Evolutionary conservation across 2,888 invertebrate species (phyloP).

Genomic region (Habrosyne pyritoides): DNA sequence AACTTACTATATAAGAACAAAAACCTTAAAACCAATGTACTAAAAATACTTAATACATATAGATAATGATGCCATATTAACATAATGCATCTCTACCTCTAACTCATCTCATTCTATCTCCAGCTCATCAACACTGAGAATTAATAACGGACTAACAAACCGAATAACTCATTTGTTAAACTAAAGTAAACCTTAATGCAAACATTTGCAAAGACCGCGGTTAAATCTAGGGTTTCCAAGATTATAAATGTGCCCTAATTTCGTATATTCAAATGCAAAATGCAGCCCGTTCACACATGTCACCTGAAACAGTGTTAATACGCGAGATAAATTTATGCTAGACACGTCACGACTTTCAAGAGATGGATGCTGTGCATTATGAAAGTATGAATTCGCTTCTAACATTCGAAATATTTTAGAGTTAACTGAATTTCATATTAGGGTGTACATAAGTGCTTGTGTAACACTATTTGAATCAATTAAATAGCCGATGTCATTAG

Average conservation of each 20-base stretch:
- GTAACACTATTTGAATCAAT: too few species aligned
- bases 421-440: neutral
- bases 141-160: neutral
- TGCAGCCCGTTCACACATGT: constrained; percentile 44
- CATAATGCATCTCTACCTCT: too few species aligned
- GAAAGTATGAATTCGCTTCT: constrained; percentile 20
- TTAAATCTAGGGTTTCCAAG: constrained; percentile 15
- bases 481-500: too few species aligned
- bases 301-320: constrained; percentile 38
- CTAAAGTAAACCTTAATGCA: neutral
- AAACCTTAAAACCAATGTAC: too few species aligned
- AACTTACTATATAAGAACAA: too few species aligned
- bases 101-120: too few species aligned
- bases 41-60: too few species aligned
- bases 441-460: neutral
- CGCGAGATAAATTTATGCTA: constrained; percentile 55
- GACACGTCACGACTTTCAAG: constrained; percentile 37
- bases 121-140: neutral
- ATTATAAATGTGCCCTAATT: constrained; percentile 40
- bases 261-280: constrained; percentile 48
- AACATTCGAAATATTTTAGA: neutral
- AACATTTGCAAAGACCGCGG: constrained; percentile 1
- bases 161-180: neutral
- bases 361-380: constrained; percentile 40
- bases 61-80: too few species aligned